A percentile compares a stretch with the other conserved stretches of the same genome.
Conservation (phyloP, 2,113 vertebrate species). For the Larimichthys crocea region DNA sequence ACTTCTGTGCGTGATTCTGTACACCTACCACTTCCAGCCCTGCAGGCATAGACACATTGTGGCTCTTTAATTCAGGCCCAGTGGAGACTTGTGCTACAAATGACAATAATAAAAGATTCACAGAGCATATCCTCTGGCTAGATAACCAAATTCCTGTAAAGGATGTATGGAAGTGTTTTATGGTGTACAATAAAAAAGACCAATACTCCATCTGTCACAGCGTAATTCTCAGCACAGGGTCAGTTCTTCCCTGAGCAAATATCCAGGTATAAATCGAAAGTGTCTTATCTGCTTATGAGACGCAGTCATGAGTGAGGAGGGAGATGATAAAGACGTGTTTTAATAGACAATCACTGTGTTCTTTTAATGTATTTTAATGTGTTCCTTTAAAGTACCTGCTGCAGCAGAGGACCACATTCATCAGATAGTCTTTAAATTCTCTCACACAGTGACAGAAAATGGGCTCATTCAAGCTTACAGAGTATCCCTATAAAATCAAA, state of each 20-base stretch:
- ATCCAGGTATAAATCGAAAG: slow-evolving; percentile 51
- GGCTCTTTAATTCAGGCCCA: slow-evolving; percentile 52
- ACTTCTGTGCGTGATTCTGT: slow-evolving; percentile 40
- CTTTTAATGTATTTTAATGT: background rate
- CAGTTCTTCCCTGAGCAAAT: slow-evolving; percentile 26
- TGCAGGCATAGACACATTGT: slow-evolving; percentile 55
- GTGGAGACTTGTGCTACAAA: slow-evolving; percentile 45
- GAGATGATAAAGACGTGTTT: slow-evolving; percentile 37
- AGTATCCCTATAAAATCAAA: slow-evolving; percentile 59
- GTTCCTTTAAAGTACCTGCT: slow-evolving; percentile 59
- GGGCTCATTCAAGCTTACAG: slow-evolving; percentile 55
- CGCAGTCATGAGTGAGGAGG: slow-evolving; percentile 41
- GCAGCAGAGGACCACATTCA: slow-evolving; percentile 51
- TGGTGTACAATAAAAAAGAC: slow-evolving; percentile 7
- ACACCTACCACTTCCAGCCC: slow-evolving; percentile 58
- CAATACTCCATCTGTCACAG: slow-evolving; percentile 58
- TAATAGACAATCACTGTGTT: slow-evolving; percentile 32
- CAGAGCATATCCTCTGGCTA: slow-evolving; percentile 8
- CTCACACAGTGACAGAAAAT: slow-evolving; percentile 61
- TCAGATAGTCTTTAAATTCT: slow-evolving; percentile 59
- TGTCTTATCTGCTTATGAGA: slow-evolving; percentile 27
- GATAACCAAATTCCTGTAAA: slow-evolving; percentile 22
- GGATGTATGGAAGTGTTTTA: slow-evolving; percentile 44
- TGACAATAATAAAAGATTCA: slow-evolving; percentile 52
- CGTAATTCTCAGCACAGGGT: slow-evolving; percentile 41